Evolutionary conservation across 2,113 vertebrate species (phyloP).

Genomic region (Cottus gobio): DNA sequence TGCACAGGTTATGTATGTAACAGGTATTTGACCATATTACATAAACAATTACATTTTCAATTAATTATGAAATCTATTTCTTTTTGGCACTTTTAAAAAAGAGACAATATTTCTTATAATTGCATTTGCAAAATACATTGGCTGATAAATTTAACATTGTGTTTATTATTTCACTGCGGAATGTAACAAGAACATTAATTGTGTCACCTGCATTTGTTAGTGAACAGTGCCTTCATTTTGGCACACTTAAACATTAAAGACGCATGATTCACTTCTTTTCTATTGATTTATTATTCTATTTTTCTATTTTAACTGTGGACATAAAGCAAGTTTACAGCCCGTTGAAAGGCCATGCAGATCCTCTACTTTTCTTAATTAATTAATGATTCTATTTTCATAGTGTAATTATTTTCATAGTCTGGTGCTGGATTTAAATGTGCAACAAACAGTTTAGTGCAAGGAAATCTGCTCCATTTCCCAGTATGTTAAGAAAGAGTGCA

Average conservation of each 20-base stretch:
- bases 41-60: not conserved
- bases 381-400: not conserved
- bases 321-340: not conserved
- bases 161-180: not conserved
- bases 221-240: not conserved
- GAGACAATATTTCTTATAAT: not conserved
- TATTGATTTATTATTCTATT: not conserved
- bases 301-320: not conserved
- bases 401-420: not conserved
- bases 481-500: slow-evolving; percentile 59
- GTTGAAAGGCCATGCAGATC: not conserved
- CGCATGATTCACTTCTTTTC: not conserved
- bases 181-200: not conserved
- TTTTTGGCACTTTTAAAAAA: not conserved
- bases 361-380: not conserved
- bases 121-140: not conserved
- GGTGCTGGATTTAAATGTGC: not conserved
- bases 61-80: not conserved
- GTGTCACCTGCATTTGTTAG: not conserved
- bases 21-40: not conserved
- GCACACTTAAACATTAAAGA: not conserved
- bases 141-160: not conserved
- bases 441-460: not conserved
- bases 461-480: slow-evolving; percentile 18
- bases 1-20: not conserved